phyloP scores from a whole-genome alignment of 2,797 vertebrate species.

The Muscicapa striata region DNA sequence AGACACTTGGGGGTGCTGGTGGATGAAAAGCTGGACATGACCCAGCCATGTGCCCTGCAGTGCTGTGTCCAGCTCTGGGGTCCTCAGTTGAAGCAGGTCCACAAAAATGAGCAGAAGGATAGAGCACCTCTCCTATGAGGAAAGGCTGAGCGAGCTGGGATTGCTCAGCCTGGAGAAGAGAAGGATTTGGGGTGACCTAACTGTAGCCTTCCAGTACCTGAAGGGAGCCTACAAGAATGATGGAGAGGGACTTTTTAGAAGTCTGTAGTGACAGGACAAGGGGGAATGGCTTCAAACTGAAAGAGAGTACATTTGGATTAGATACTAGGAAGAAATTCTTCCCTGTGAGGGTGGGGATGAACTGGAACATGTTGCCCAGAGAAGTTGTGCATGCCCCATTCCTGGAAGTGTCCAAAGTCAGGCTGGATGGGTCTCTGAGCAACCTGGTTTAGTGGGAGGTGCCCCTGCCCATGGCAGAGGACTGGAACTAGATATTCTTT shows the following conservation, averaged over 20 bases:
- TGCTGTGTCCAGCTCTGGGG: background rate
- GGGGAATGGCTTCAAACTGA: background rate
- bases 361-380: background rate
- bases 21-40: background rate
- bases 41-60: background rate
- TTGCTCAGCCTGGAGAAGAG: background rate
- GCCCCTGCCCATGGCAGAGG: background rate
- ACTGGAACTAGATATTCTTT: background rate
- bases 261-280: fast-evolving
- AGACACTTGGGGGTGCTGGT: background rate
- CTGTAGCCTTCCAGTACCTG: background rate
- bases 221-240: fast-evolving
- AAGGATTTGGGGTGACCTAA: background rate
- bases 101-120: background rate
- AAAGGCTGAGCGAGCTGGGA: background rate
- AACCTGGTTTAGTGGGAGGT: background rate
- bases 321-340: background rate
- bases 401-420: background rate
- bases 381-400: background rate
- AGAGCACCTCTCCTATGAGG: background rate
- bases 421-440: background rate
- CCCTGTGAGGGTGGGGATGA: fast-evolving
- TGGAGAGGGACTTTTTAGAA: background rate
- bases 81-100: background rate
- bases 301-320: background rate